Conservation (phyloP, 2,888 invertebrate genomes). For the Gymnosoma rotundatum region DNA sequence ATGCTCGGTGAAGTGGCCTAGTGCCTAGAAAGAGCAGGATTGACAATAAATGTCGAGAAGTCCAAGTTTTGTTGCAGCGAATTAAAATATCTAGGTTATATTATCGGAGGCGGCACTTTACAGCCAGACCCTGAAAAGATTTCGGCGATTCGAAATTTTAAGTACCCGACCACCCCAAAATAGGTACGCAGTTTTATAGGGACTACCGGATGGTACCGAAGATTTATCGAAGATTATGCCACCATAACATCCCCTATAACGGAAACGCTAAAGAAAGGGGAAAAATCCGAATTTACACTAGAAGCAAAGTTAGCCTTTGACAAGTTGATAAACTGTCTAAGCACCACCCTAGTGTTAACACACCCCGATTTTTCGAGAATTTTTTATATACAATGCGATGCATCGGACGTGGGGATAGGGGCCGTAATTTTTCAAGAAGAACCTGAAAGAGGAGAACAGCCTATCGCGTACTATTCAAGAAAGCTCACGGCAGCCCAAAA, state of each 20-base stretch:
- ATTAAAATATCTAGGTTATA: no score
- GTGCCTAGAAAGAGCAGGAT: no score
- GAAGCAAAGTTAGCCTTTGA: not conserved
- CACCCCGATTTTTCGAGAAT: not conserved
- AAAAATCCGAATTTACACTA: not conserved
- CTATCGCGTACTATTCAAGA: not conserved
- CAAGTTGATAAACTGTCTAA: not conserved
- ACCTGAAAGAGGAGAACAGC: not conserved
- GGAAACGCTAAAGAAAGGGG: not conserved
- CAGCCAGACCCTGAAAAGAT: no score
- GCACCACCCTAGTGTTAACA: not conserved
- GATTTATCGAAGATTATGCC: not conserved
- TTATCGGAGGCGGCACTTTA: no score
- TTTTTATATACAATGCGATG: not conserved
- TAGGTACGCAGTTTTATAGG: no score
- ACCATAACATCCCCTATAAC: not conserved
- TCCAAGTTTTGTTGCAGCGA: no score
- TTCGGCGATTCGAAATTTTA: no score
- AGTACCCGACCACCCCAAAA: no score
- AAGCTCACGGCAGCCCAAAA: not conserved
- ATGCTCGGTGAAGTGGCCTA: no score
- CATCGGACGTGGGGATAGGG: not conserved
- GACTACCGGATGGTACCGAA: conserved; percentile 12
- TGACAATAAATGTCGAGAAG: no score
- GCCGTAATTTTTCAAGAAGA: not conserved